phyloP scores from a whole-genome alignment of 2,888 invertebrate genomes.

The Pachymerium ferrugineum region DNA sequence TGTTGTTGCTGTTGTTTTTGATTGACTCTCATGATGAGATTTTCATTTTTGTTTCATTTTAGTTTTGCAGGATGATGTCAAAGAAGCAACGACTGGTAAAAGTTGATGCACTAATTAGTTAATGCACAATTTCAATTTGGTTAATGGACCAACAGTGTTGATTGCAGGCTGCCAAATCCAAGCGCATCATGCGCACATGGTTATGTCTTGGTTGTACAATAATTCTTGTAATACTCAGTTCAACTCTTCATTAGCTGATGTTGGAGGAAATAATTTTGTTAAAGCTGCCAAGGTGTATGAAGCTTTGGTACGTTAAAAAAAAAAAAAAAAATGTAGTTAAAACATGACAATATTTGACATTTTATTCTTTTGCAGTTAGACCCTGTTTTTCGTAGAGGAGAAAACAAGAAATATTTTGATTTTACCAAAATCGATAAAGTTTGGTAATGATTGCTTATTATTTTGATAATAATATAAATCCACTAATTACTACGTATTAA shows the following conservation, averaged over 20 bases:
- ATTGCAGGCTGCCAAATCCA: slow-evolving; percentile 13
- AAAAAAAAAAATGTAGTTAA: no score
- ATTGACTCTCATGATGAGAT: neutral
- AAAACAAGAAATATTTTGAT: slow-evolving; percentile 2
- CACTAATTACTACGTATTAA: neutral
- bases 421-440: slow-evolving; percentile 25
- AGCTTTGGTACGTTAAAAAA: slow-evolving; percentile 6
- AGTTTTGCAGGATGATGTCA: slow-evolving; percentile 14
- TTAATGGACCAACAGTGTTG: slow-evolving; percentile 23
- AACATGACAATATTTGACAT: neutral
- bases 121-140: slow-evolving; percentile 11
- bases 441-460: no score
- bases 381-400: neutral
- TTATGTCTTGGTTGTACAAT: neutral
- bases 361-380: neutral
- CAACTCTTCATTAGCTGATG: neutral
- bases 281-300: slow-evolving; percentile 11
- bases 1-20: neutral
- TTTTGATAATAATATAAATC: no score
- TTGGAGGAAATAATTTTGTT: neutral
- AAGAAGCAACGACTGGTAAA: slow-evolving; percentile 24
- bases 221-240: slow-evolving; percentile 1
- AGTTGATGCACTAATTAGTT: slow-evolving; percentile 12
- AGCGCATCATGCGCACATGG: neutral
- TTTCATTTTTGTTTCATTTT: neutral